Conservation (phyloP, 2,888 invertebrate species). For the Megastigmus dorsalis region DNA sequence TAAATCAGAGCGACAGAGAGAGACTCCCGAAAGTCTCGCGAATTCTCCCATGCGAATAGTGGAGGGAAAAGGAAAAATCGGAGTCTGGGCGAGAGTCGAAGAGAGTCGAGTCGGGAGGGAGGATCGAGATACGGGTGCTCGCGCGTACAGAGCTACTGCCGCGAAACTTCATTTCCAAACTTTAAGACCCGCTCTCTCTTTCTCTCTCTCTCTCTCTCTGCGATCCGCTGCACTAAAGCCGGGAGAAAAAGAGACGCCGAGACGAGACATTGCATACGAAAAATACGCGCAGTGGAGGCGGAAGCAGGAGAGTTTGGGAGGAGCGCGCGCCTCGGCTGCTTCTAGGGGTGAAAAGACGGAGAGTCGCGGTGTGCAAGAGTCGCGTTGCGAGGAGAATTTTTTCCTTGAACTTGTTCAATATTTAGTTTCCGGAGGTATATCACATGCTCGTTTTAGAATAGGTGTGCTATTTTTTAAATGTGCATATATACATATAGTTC, state of each 20-base stretch:
- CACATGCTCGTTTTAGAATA: no score
- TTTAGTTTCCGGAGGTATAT: background rate
- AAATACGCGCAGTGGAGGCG: background rate
- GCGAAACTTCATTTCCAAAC: slow-evolving; percentile 40
- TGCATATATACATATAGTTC: no score
- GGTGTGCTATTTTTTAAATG: no score
- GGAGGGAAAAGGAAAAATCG: background rate
- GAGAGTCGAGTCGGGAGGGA: no score
- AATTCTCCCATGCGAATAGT: slow-evolving; percentile 3
- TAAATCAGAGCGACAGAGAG: slow-evolving; percentile 22
- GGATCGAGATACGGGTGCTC: slow-evolving; percentile 16
- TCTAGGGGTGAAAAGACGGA: no score
- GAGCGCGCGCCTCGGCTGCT: no score
- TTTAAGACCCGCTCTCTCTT: no score
- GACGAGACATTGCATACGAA: background rate
- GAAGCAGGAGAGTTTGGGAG: no score
- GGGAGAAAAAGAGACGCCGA: no score
- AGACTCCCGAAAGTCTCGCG: slow-evolving; percentile 6
- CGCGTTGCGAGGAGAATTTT: background rate
- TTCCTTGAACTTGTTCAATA: background rate
- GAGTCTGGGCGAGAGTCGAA: no score
- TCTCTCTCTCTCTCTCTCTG: no score
- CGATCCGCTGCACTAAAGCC: background rate
- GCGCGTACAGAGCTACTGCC: background rate
- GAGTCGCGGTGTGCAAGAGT: no score